Percentiles rank a stretch among this genome's conserved stretches.
Conservation (phyloP, 2,888 invertebrate genomes). For the Melinaea menophilus region DNA sequence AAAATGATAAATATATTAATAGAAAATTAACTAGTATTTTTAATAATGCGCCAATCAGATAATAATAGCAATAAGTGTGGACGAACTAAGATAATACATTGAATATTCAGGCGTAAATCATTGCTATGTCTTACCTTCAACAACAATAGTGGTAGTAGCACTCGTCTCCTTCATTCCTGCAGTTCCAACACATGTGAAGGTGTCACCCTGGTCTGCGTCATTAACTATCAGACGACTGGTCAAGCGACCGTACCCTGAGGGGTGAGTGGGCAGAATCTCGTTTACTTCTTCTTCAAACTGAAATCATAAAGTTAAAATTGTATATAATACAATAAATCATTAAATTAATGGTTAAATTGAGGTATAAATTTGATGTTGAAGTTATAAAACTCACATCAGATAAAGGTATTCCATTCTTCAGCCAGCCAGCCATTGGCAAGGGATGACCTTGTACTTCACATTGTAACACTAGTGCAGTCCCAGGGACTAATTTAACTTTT, state of each 20-base stretch:
- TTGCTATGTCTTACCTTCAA: conserved; percentile 31
- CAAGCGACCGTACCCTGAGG: conserved; percentile 79
- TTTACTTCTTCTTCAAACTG: conserved; percentile 81
- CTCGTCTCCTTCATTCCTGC: conserved; percentile 77
- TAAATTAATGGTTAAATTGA: background rate
- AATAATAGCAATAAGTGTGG: background rate
- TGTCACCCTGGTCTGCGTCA: conserved; percentile 82
- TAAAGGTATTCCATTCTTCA: conserved; percentile 82
- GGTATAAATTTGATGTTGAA: background rate
- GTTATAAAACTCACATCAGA: conserved; percentile 74
- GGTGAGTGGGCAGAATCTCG: conserved; percentile 72
- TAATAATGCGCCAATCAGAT: background rate
- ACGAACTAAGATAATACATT: background rate
- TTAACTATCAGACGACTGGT: conserved; percentile 85
- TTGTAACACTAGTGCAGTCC: conserved; percentile 81
- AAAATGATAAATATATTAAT: conserved; percentile 4
- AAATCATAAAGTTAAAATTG: background rate
- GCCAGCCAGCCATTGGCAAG: conserved; percentile 88
- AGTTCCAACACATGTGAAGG: conserved; percentile 87
- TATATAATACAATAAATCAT: too few species aligned
- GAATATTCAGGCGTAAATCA: background rate
- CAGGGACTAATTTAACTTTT: conserved; percentile 65
- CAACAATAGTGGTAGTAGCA: conserved; percentile 79
- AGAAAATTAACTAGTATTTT: background rate
- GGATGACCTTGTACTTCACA: conserved; percentile 89